A percentile compares a stretch with the other conserved stretches of the same genome.
phyloP scores from a whole-genome alignment of 2,888 invertebrate genomes.

The Tenthredo amoena region DNA sequence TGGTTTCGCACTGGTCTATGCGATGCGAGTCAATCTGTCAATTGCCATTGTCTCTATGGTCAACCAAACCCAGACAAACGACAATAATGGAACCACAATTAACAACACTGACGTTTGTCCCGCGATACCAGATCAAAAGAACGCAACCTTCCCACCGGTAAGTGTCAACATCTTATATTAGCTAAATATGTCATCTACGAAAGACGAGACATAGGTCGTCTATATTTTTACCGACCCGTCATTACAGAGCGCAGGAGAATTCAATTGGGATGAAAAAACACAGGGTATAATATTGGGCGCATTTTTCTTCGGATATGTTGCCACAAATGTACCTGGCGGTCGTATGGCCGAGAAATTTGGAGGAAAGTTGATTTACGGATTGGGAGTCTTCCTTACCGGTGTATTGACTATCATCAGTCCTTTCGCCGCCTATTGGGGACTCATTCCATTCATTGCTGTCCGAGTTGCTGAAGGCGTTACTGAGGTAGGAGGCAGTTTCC shows the following conservation, averaged over 20 bases:
- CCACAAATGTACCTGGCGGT: conserved; percentile 91
- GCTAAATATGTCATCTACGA: conserved; percentile 52
- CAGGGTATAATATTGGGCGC: conserved; percentile 91
- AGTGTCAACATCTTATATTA: conserved; percentile 53
- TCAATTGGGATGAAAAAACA: conserved; percentile 88
- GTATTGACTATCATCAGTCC: conserved; percentile 92
- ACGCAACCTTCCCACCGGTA: conserved; percentile 71
- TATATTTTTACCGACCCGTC: background rate
- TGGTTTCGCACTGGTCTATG: conserved; percentile 93
- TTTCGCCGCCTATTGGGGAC: conserved; percentile 84
- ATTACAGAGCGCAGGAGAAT: conserved; percentile 84
- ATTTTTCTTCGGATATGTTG: conserved; percentile 91
- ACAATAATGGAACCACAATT: conserved; percentile 80
- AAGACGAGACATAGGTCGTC: background rate
- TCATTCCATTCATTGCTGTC: conserved; percentile 86
- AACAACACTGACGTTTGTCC: conserved; percentile 82
- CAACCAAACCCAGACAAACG: conserved; percentile 83
- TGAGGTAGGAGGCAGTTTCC: conserved; percentile 80
- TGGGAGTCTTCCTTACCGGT: conserved; percentile 90
- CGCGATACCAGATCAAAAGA: conserved; percentile 64
- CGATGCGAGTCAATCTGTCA: conserved; percentile 94
- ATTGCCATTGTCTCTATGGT: conserved; percentile 98
- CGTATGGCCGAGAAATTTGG: conserved; percentile 92
- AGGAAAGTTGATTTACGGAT: conserved; percentile 92
- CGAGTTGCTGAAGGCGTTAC: conserved; percentile 91